phyloP scores from a whole-genome alignment of 30 jellyfish, hydroid and myxozoan genomes.

The Catostylus mosaicus region DNA sequence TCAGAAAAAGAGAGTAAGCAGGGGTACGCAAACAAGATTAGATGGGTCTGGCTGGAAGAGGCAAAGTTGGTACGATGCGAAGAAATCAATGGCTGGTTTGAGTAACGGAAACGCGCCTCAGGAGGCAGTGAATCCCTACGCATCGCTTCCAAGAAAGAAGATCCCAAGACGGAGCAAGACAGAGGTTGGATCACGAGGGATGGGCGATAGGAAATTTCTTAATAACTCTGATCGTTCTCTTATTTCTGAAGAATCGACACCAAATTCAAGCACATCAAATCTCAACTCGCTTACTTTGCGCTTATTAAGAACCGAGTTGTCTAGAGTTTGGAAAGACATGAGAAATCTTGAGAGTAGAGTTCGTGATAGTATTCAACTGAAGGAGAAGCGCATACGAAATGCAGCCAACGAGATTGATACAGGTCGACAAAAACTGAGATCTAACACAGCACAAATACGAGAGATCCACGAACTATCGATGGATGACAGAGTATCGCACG shows the following conservation, averaged over 20 bases:
- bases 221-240: constrained; percentile 26
- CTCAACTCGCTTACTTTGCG: constrained; percentile 56
- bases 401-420: constrained; percentile 71
- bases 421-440: constrained; percentile 41
- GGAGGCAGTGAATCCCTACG: constrained; percentile 63
- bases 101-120: constrained; percentile 28
- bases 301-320: constrained; percentile 55
- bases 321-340: constrained; percentile 70
- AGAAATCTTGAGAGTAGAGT: constrained; percentile 53
- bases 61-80: constrained; percentile 76
- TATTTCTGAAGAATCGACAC: constrained; percentile 34
- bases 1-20: constrained; percentile 47
- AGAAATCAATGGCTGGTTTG: constrained; percentile 23
- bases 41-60: constrained; percentile 63
- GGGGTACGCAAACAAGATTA: constrained; percentile 67
- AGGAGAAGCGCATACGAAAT: constrained; percentile 61
- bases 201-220: constrained; percentile 28
- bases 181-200: constrained; percentile 24
- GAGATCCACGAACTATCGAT: constrained; percentile 38
- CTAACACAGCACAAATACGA: constrained; percentile 58
- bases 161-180: constrained; percentile 50
- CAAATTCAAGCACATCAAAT: constrained; percentile 55
- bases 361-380: constrained; percentile 50
- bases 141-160: constrained; percentile 69
- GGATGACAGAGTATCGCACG: constrained; percentile 23